A percentile compares a stretch with the other conserved stretches of the same genome.
phyloP scores from a whole-genome alignment of 1,140 invertebrate genomes.

The Papilio machaon region DNA sequence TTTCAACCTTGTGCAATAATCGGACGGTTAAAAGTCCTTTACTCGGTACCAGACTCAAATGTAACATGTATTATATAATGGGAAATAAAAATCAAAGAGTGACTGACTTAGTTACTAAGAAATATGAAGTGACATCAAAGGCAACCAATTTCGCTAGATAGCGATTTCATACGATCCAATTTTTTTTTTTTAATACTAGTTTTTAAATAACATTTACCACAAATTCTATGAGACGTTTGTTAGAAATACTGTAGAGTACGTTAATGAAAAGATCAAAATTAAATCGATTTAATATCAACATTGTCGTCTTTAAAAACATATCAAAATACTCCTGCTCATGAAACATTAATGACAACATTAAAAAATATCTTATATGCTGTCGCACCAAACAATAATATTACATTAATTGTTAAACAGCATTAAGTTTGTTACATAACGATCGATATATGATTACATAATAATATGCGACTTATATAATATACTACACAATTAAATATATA shows the following conservation, averaged over 20 bases:
- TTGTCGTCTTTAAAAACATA: neutral
- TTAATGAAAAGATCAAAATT: neutral
- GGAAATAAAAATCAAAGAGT: conserved; percentile 43
- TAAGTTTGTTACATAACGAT: conserved; percentile 12
- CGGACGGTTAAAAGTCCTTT: neutral
- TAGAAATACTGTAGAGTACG: neutral
- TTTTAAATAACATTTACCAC: conserved; percentile 41
- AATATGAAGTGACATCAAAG: conserved; percentile 59
- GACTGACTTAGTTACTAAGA: conserved; percentile 46
- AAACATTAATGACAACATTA: conserved; percentile 13
- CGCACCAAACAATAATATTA: conserved; percentile 23
- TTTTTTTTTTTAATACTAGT: conserved; percentile 34
- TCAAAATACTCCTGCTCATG: neutral
- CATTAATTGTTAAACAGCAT: conserved; percentile 17
- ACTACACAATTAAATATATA: neutral
- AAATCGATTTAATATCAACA: neutral
- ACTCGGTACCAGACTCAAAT: neutral
- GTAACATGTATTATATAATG: neutral
- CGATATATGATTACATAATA: conserved; percentile 26
- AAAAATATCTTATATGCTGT: conserved; percentile 10
- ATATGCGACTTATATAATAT: neutral
- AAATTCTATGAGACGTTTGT: neutral
- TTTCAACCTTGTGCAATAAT: neutral
- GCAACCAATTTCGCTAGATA: conserved; percentile 64
- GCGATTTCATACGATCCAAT: neutral